Conservation (phyloP, 2,888 invertebrate genomes). For the Endotricha flammealis region DNA sequence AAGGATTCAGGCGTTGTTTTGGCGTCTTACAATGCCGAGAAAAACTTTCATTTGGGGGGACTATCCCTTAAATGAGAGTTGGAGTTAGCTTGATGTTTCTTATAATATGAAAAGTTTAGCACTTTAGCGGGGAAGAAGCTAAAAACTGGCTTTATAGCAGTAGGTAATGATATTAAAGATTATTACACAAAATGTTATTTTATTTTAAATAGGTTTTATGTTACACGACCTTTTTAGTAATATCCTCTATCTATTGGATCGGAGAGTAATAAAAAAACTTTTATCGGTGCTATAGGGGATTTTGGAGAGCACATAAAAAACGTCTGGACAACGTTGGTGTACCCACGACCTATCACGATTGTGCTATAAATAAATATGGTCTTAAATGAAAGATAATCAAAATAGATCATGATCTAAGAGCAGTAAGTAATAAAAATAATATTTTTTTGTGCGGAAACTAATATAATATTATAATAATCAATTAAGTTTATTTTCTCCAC, state of each 20-base stretch:
- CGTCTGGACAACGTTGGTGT: not conserved
- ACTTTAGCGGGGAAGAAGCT: conserved; percentile 40
- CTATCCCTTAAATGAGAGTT: conserved; percentile 36
- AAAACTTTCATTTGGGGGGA: conserved; percentile 26
- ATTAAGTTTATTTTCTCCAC: too few relatives aligned
- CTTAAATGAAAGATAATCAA: too few relatives aligned
- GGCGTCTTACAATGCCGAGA: conserved; percentile 19
- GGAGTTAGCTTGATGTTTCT: conserved; percentile 41
- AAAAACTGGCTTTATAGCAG: conserved; percentile 44
- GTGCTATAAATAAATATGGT: not conserved
- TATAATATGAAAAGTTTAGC: conserved; percentile 56
- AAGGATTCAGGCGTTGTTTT: conserved; percentile 40
- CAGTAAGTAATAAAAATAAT: too few relatives aligned
- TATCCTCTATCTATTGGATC: not conserved
- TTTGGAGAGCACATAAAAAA: not conserved
- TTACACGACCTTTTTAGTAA: conserved; percentile 4
- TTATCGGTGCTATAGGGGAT: not conserved
- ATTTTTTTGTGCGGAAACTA: too few relatives aligned
- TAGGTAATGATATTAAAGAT: conserved; percentile 38
- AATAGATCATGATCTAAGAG: too few relatives aligned
- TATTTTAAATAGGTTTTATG: conserved; percentile 19
- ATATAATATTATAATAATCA: too few relatives aligned
- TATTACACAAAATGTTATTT: conserved; percentile 28
- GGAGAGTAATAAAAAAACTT: not conserved
- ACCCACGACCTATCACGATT: not conserved